Percentiles rank a stretch among this genome's conserved stretches.
phyloP scores from a whole-genome alignment of 2,113 vertebrate species.

The Merops nubicus region DNA sequence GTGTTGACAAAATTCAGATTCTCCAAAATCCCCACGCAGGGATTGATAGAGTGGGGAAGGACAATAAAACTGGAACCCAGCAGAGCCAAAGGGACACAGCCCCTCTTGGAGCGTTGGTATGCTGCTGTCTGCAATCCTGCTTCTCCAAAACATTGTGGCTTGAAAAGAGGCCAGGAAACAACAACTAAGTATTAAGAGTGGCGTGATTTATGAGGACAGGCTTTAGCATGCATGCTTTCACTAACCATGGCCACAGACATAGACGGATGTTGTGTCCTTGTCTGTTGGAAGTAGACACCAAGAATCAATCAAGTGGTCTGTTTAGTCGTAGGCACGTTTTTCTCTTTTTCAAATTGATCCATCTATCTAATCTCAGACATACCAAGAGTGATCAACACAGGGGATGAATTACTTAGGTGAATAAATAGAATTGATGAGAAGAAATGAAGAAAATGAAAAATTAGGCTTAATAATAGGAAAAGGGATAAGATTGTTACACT shows the following conservation, averaged over 20 bases:
- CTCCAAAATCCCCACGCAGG: background rate
- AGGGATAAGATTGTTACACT: background rate
- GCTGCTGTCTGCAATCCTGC: background rate
- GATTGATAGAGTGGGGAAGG: background rate
- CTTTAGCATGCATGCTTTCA: constrained; percentile 31
- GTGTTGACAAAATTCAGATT: background rate
- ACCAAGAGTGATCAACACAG: constrained; percentile 19
- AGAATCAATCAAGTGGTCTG: constrained; percentile 38
- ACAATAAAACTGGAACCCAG: too few species aligned
- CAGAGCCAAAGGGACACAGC: background rate
- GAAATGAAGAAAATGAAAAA: constrained; percentile 17
- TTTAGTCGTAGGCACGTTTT: constrained; percentile 43
- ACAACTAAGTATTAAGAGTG: background rate
- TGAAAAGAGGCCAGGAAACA: background rate
- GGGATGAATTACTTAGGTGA: constrained; percentile 39
- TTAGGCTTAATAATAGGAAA: background rate
- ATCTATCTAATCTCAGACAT: constrained; percentile 16
- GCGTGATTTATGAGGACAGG: constrained; percentile 25
- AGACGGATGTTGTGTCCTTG: constrained; percentile 50
- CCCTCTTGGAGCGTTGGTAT: background rate
- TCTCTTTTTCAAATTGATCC: constrained; percentile 39
- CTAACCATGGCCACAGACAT: background rate
- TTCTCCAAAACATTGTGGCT: background rate
- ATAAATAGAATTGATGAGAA: constrained; percentile 31
- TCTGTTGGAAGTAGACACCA: background rate